Base-by-base conservation (phyloP, 2,113 vertebrate species). In the Hipposideros armiger region DNA sequence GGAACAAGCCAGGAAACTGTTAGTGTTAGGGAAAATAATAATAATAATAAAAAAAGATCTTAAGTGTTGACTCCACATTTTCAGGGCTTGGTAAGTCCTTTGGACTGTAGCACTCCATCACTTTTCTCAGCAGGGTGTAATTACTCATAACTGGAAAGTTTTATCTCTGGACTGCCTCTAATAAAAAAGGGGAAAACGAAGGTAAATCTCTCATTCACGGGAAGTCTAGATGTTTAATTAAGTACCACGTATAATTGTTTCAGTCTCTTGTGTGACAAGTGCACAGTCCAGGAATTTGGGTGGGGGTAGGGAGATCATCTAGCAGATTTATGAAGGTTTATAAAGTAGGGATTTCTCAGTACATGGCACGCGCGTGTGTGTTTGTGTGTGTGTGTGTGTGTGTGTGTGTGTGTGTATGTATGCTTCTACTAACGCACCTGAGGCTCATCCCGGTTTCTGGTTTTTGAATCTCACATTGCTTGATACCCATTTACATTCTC, bases 81-180 rank as follows among this genome's bases (percentile, higher is more conserved):
- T 98, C 96, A 95, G 95, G 92, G 82, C 90, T 97, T 98, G 91
- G 97, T 98, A 98, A 98, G 96, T 98, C 97, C 97, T 98, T 97
- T 96, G 89, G 98, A 98, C 97, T 97, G 36, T 92, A 98, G 87
- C 92, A 97, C 96, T 98, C 98, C 90, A 97, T 98, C 98, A 98
- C 96, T 98, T 98, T 98, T 98, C 98, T 97, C 98, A 98, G 98
- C 85, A 56, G 98, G 96, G 56, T 96, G 92, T 97, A 98, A 98
- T 97, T 98, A 97, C 93, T 98, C 93, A 96, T 97, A 98, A 97
- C 97, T 96, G 97, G 97, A 98, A 97, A 93, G 93, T 94, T 98
- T 98, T 98, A 97, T 98, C 95, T 97, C 90, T 81, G 73, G 86
- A 87, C 77, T 97, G 96, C 74, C n/a, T 98, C 76, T 98, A 97